Evolutionary conservation across 2,113 vertebrate species (phyloP), one percentile per base, ranked within the genome.

Genomic region (Synchiropus splendidus): DNA sequence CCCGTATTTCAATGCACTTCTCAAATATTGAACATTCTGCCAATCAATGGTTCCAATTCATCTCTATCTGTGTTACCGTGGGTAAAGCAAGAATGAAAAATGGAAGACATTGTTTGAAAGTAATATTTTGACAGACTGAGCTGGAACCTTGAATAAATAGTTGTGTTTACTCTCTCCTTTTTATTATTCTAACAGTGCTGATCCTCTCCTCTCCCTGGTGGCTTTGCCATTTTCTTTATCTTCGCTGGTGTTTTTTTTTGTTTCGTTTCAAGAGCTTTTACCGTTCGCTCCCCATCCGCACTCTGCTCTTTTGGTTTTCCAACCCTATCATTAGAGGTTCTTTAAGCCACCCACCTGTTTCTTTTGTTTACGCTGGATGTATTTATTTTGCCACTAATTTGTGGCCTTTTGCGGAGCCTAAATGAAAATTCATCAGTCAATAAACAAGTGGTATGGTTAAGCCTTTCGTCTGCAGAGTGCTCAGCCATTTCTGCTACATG

Each of bases 381-480:
- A 45, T 67, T 75, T 73, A 58, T 61, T 65, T 64, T 55, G 15
- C 61, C 48, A 70, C 47, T 69, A 51, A 61, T 61, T 58, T 66
- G 21, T 51, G 45, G 56, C 48, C 54, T 65, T 69, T 66, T 64
- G 59, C 61, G 31, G 49, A 36, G 32, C 56, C 40, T 35, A 52
- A 61, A 43, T 61, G 67, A 67, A 65, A 75, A 62, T 70, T 78
- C 51, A 77, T 74, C 68, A 77, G 64, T 63, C 58, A 64, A 55
- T 61, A 67, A 74, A 72, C 72, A 42, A 73, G 53, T 64, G 43
- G 61, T 56, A 58, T 64, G 54, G 59, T 58, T 64, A 72, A 67
- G 59, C 61, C 56, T 51, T 70, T 74, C 78, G 60, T 70, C 45
- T 61, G 51, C 55, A 36, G 45, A 57, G 58, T 51, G 40, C 42